Base-by-base conservation (phyloP, 2,797 vertebrate genomes). In the Chaenodraco wilsoni region DNA sequence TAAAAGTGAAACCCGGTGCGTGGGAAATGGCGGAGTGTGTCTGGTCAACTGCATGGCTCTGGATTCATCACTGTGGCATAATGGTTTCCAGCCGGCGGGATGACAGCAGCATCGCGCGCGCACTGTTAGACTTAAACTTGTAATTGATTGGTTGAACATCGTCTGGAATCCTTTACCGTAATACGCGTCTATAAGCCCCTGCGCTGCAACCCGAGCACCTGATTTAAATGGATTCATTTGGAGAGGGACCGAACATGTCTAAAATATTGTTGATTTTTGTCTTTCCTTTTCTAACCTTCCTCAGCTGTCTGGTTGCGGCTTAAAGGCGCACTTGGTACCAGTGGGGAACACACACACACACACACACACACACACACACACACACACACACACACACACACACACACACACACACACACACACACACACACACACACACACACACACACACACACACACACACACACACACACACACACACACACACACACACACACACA, bases 41-140 rank as follows among this genome's bases (percentile, higher is more conserved):
- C 74, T 87, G 82, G 45, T 85, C 66, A 23, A 23, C 23, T 23
- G 21, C 21, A 21, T 21, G 77, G 88, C 87, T 86, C 64, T 66
- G 69, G 87, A 87, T 92, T 87, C 84, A 89, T 91, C 90, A 85
- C 62, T 64, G 33, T 37, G 87, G 78, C 62, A 74, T 92, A 93
- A 94, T 93, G 86, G 91, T 81, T 93, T 40, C 88, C 93, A 94
- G 93, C 92, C 84, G 90, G 84, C 78, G 79, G 79, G 84, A 81
- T 73, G 85, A 88, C 84, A 84, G 78, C 82, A 71, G 21, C 84
- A 80, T 79, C 75, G 56, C 64, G 85, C 74, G 76, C 83, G 78
- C 65, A 84, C 76, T 60, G 78, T 70, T 55, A 33, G 63, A 78
- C 69, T 84, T 80, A 74, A 74, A 87, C 81, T 81, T 87, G 83